Evolutionary conservation across 2,797 vertebrate genomes (phyloP).

Genomic region (Gallinago nigripennis): DNA sequence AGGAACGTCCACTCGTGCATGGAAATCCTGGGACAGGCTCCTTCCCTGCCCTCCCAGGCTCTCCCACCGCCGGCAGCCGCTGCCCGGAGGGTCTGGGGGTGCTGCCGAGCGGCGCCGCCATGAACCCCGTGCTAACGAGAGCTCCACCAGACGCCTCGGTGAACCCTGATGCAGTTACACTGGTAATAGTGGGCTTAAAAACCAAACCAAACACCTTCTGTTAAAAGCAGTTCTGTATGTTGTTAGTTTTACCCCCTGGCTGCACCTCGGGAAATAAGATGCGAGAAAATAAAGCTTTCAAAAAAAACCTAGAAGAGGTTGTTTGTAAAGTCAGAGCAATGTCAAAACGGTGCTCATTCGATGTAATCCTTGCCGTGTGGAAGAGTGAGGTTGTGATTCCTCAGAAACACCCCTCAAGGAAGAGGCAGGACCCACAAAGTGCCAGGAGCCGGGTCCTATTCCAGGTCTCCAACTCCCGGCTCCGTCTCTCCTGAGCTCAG

Average conservation of each 20-base stretch:
- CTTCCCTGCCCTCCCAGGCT: background rate
- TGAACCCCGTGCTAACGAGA: background rate
- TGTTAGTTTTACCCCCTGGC: background rate
- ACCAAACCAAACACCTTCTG: fast-evolving
- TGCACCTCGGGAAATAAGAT: background rate
- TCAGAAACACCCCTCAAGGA: background rate
- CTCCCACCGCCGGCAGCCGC: background rate
- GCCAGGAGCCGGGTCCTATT: fast-evolving
- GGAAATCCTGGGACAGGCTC: fast-evolving
- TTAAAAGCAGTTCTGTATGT: background rate
- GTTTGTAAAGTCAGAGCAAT: background rate
- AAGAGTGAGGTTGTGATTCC: fast-evolving
- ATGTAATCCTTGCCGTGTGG: background rate
- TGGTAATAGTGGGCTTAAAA: background rate
- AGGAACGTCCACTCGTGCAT: background rate
- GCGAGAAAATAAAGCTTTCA: no score
- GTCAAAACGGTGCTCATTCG: background rate
- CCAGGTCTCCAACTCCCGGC: background rate
- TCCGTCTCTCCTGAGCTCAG: background rate
- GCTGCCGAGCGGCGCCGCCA: background rate
- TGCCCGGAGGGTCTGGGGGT: fast-evolving
- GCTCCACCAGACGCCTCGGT: background rate
- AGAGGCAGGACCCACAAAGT: background rate
- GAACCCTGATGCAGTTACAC: background rate
- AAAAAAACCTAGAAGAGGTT: background rate